Evolutionary conservation across 2,113 vertebrate genomes (phyloP).

Genomic region (Callorhinus ursinus): DNA sequence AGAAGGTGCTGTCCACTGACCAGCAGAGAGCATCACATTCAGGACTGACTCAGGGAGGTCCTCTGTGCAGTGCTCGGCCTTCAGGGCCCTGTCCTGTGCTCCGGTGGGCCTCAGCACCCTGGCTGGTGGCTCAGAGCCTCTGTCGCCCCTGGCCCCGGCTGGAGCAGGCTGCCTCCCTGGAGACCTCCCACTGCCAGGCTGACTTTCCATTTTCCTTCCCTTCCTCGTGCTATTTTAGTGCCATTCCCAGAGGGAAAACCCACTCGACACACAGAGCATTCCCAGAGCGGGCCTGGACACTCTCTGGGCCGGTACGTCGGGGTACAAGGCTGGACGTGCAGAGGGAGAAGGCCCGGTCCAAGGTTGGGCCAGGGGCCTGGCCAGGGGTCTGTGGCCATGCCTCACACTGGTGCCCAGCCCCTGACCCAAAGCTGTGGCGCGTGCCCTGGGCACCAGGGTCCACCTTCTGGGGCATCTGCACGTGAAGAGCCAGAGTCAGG

Average conservation of each 20-base stretch:
- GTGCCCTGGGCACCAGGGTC: neutral
- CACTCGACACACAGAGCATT: conserved; percentile 68
- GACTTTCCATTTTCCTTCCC: conserved; percentile 61
- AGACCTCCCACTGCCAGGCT: conserved; percentile 76
- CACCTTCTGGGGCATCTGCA: neutral
- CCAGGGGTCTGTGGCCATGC: neutral
- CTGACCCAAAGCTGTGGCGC: fast-evolving
- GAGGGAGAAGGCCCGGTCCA: neutral
- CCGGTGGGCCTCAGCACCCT: neutral
- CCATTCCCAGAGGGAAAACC: conserved; percentile 82
- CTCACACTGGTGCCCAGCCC: neutral
- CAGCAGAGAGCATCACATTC: neutral
- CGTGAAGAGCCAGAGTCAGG: fast-evolving
- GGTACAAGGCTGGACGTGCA: fast-evolving
- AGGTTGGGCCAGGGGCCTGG: neutral
- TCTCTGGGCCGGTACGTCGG: fast-evolving
- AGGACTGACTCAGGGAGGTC: neutral
- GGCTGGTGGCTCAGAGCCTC: neutral
- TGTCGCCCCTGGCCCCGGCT: neutral
- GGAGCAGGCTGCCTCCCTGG: conserved; percentile 75
- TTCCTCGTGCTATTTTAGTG: conserved; percentile 85
- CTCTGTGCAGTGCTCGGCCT: neutral
- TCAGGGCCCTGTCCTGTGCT: neutral
- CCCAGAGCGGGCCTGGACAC: conserved; percentile 66
- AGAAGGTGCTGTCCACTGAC: neutral